These are phyloP conservation scores for Papilio polyxenes DNA, from an alignment of 1,140 invertebrate genomes.

Conservation along the genomic window DNA sequence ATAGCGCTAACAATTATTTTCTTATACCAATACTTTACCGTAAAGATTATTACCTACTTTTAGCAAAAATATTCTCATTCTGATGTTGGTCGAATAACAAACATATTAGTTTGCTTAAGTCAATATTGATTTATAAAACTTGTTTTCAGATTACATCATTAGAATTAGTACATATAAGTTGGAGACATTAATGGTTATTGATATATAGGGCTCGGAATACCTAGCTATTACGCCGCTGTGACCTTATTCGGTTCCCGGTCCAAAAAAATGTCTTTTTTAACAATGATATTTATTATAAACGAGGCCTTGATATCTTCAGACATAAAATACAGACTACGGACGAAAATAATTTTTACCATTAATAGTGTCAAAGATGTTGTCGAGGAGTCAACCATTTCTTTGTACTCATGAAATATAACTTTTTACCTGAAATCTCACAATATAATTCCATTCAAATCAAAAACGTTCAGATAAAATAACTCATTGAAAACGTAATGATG, in stretches of 20 bases:
- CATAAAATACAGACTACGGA: too few relatives aligned
- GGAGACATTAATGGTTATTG: too few relatives aligned
- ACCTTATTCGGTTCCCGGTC: too few relatives aligned
- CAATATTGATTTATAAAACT: background rate
- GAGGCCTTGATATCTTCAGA: too few relatives aligned
- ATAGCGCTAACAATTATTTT: constrained; percentile 71
- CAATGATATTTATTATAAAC: too few relatives aligned
- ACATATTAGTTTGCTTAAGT: background rate
- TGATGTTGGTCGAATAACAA: background rate
- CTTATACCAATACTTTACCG: constrained; percentile 66
- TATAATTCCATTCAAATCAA: background rate
- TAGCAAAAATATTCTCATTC: background rate
- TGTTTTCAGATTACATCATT: too few relatives aligned
- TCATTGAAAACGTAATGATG: constrained; percentile 5
- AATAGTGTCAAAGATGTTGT: background rate
- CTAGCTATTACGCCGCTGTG: too few relatives aligned
- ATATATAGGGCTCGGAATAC: too few relatives aligned
- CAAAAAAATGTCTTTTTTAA: background rate
- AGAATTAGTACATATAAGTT: too few relatives aligned
- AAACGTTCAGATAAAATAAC: background rate
- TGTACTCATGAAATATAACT: background rate
- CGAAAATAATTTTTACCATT: background rate
- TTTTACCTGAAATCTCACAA: background rate
- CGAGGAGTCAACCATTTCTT: background rate
- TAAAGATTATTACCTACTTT: constrained; percentile 52